These are phyloP conservation scores for Dryoscopus gambensis DNA, from an alignment of 2,113 vertebrate species.

Conservation along the genomic window DNA sequence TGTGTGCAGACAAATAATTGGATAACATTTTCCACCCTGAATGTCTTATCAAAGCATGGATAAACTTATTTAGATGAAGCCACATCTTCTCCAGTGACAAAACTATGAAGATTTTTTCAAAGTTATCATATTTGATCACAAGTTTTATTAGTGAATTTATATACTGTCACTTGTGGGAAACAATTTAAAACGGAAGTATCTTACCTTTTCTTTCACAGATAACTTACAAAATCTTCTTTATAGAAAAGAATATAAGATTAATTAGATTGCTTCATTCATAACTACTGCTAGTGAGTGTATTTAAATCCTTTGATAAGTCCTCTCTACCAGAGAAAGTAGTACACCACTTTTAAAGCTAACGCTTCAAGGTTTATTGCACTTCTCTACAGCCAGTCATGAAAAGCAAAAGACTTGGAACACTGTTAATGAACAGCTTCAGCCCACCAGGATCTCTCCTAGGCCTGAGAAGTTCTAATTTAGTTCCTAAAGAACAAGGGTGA, in stretches of 20 bases:
- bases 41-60: not conserved
- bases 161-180: not conserved
- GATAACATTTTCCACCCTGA: not conserved
- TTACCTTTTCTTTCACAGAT: not conserved
- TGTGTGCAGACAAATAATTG: not conserved
- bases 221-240: not conserved
- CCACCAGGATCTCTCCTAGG: not conserved
- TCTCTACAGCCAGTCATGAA: not conserved
- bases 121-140: not conserved
- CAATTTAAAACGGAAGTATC: not conserved
- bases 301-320: not conserved
- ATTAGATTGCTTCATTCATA: not conserved
- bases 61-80: not conserved
- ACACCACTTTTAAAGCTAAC: not conserved
- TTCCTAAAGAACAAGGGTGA: not conserved
- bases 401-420: not conserved
- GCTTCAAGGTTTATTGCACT: not conserved
- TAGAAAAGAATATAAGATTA: not conserved
- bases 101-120: not conserved
- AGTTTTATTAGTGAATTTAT: not conserved
- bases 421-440: not conserved
- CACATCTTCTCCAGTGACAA: not conserved
- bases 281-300: not conserved
- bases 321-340: not conserved
- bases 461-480: not conserved